A percentile compares a stretch with the other conserved stretches of the same genome.
Conservation (phyloP, 2,113 vertebrate species). For the Amphiprion ocellaris region DNA sequence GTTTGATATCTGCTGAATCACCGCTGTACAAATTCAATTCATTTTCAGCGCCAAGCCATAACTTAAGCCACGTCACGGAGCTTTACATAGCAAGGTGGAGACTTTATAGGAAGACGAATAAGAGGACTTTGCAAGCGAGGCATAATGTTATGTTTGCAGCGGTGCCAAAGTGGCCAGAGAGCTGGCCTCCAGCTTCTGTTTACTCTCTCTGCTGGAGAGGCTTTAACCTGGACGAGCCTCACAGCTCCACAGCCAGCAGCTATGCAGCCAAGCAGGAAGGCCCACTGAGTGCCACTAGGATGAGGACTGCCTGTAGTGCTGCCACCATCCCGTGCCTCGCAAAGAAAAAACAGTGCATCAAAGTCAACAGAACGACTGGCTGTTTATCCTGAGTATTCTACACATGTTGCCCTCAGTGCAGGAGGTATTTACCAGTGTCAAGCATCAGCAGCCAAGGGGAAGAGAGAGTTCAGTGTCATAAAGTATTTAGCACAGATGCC, state of each 20-base stretch:
- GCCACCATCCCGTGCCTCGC: background rate
- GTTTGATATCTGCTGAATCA: background rate
- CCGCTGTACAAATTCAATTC: background rate
- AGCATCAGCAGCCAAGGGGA: background rate
- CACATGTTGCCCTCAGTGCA: background rate
- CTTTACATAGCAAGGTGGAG: too few relatives aligned
- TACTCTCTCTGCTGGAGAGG: constrained; percentile 16
- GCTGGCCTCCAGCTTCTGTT: constrained; percentile 33
- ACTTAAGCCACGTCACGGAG: too few relatives aligned
- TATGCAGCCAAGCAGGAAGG: constrained; percentile 20
- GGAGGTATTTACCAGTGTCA: constrained; percentile 2
- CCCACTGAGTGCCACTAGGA: background rate
- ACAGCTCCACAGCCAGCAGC: constrained; percentile 12
- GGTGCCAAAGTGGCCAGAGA: constrained; percentile 35
- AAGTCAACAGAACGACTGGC: background rate
- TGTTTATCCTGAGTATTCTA: constrained; percentile 3
- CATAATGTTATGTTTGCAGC: constrained; percentile 33
- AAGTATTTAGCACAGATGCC: background rate
- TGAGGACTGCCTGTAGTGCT: background rate
- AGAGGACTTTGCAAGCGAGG: constrained; percentile 15
- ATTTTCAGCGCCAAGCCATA: too few relatives aligned
- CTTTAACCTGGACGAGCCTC: constrained; percentile 32
- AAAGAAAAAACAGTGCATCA: constrained; percentile 22
- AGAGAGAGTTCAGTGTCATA: background rate
- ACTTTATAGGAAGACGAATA: constrained; percentile 7